Conservation (phyloP, 30 jellyfish, hydroid and myxozoan species). For the Turritopsis dohrnii region DNA sequence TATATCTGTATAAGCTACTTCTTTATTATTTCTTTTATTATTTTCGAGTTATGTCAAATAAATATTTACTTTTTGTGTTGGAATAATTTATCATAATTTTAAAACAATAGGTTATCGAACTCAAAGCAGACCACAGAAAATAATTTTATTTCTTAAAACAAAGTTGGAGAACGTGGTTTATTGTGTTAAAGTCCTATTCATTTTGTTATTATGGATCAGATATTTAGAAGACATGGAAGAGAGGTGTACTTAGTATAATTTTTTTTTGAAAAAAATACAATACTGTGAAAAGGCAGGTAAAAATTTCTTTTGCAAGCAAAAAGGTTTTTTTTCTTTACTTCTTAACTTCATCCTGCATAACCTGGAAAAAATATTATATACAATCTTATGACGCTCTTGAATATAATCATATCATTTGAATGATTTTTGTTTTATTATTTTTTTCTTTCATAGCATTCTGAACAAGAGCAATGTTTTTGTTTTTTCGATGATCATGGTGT, state of each 20-base stretch:
- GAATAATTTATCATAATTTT: slow-evolving; percentile 6
- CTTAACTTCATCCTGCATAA: no score
- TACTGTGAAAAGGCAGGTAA: not conserved
- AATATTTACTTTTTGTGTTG: slow-evolving; percentile 12
- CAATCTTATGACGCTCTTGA: not conserved
- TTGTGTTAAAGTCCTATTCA: not conserved
- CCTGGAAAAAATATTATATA: not conserved
- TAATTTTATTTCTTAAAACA: not conserved
- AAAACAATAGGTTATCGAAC: slow-evolving; percentile 4
- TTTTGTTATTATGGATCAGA: not conserved
- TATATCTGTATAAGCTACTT: not conserved
- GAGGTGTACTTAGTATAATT: not conserved
- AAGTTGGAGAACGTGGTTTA: not conserved
- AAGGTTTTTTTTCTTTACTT: no score
- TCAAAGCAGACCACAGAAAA: not conserved
- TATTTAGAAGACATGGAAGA: not conserved
- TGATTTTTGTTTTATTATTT: not conserved
- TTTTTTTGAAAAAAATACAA: not conserved
- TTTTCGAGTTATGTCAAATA: not conserved
- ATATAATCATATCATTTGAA: not conserved
- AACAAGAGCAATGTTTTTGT: not conserved
- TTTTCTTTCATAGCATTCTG: not conserved
- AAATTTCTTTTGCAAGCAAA: no score
- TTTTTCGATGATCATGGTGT: not conserved
- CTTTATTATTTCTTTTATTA: not conserved